These are phyloP conservation scores for Tragopan temminckii DNA, from an alignment of 2,797 vertebrate genomes.

Conservation along the genomic window DNA sequence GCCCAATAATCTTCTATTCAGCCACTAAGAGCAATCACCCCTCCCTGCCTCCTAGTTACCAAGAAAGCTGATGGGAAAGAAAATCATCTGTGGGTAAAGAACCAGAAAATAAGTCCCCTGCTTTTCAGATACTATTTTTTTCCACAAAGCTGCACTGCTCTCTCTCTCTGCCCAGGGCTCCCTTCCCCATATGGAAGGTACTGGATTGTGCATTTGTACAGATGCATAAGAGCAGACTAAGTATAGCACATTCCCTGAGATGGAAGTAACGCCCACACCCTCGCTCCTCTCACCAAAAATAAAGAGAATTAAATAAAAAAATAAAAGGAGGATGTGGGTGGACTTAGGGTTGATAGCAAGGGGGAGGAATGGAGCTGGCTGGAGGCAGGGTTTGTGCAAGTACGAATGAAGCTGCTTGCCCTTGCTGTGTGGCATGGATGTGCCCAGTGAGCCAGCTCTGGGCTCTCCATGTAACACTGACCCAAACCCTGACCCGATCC, in stretches of 20 bases:
- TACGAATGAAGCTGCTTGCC: neutral
- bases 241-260: conserved; percentile 58
- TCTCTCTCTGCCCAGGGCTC: conserved; percentile 40
- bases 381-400: neutral
- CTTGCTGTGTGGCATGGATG: neutral
- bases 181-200: conserved; percentile 49
- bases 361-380: conserved; percentile 7
- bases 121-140: neutral
- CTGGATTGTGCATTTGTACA: conserved; percentile 70
- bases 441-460: neutral
- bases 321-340: conserved; percentile 39
- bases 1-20: neutral
- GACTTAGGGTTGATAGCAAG: conserved; percentile 34
- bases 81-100: conserved; percentile 22
- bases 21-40: neutral
- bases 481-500: neutral
- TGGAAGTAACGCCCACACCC: conserved; percentile 62
- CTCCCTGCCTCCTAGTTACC: neutral
- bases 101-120: neutral
- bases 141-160: conserved; percentile 12
- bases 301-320: conserved; percentile 64
- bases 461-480: neutral
- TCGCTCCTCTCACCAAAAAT: conserved; percentile 69
- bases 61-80: neutral
- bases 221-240: conserved; percentile 65